phyloP scores from a whole-genome alignment of 2,888 invertebrate genomes.

The Heliothis peltigera region DNA sequence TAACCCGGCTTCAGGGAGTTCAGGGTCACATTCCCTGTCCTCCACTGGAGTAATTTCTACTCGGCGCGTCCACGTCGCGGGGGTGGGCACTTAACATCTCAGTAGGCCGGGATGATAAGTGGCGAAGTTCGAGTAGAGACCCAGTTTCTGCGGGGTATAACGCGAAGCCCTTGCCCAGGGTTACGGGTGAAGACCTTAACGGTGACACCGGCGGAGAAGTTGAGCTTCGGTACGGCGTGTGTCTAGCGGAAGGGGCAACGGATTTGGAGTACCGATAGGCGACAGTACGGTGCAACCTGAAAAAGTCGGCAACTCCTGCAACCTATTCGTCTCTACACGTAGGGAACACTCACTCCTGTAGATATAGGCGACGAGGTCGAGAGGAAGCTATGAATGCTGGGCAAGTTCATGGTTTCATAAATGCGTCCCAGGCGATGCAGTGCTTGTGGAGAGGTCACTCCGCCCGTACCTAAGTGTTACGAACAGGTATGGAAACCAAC shows the following conservation, averaged over 20 bases:
- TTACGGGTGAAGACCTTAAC: slow-evolving; percentile 37
- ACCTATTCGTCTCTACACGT: slow-evolving; percentile 25
- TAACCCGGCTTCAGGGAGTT: too few species aligned
- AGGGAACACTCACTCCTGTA: slow-evolving; percentile 13
- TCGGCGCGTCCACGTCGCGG: too few species aligned
- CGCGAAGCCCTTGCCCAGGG: slow-evolving; percentile 29
- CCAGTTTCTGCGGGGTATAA: slow-evolving; percentile 31
- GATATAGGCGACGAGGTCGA: slow-evolving; percentile 11
- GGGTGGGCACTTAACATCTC: too few species aligned
- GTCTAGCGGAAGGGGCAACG: slow-evolving; percentile 12
- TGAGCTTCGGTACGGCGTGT: too few species aligned
- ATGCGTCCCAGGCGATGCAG: slow-evolving; percentile 27
- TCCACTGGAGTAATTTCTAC: too few species aligned
- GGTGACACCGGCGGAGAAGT: too few species aligned
- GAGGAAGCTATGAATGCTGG: slow-evolving; percentile 6
- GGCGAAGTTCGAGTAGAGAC: too few species aligned
- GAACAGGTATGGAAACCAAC: slow-evolving; percentile 25
- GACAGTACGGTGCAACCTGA: slow-evolving; percentile 34
- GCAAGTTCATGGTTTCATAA: slow-evolving; percentile 3
- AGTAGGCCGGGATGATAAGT: too few species aligned
- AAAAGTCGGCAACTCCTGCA: slow-evolving; percentile 36
- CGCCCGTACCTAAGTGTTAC: slow-evolving; percentile 6
- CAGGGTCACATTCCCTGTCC: too few species aligned
- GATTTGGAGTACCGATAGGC: slow-evolving; percentile 32
- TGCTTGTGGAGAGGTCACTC: slow-evolving; percentile 22